A percentile compares a stretch with the other conserved stretches of the same genome.
Evolutionary conservation across 2,113 vertebrate genomes (phyloP).

Genomic region (Xiphophorus hellerii): DNA sequence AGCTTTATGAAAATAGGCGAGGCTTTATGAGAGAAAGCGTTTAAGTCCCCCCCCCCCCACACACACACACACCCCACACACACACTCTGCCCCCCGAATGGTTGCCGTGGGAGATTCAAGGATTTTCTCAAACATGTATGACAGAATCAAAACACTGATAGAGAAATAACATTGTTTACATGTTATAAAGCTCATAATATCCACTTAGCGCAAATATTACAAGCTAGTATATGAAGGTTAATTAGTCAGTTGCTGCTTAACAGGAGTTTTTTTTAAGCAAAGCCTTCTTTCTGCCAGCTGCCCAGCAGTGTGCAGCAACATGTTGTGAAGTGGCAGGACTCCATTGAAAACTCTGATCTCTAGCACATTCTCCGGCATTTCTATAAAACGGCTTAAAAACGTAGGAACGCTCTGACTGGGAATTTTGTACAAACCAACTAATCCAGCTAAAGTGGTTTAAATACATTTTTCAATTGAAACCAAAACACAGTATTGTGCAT

Average conservation of each 20-base stretch:
- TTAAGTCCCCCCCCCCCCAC: too few species aligned
- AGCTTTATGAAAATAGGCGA: too few species aligned
- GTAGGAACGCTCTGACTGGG: neutral
- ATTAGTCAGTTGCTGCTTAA: neutral
- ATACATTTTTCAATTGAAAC: neutral
- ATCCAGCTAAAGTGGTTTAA: neutral
- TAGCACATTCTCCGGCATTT: neutral
- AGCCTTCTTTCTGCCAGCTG: neutral
- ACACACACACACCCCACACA: too few species aligned
- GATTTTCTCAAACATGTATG: too few species aligned
- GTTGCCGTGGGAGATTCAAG: too few species aligned
- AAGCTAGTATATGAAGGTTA: neutral
- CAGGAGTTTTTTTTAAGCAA: neutral
- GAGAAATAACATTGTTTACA: too few species aligned
- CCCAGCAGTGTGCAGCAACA: neutral
- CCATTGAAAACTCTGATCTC: neutral
- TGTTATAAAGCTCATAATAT: too few species aligned
- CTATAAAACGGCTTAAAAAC: neutral
- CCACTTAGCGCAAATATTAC: neutral
- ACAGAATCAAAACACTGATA: too few species aligned
- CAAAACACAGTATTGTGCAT: neutral
- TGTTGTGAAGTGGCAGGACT: neutral
- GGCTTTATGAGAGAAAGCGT: too few species aligned
- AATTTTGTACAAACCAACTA: neutral
- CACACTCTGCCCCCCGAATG: too few species aligned